Evolutionary conservation across 2,797 vertebrate genomes (phyloP).

Genomic region (Silurus aristotelis): DNA sequence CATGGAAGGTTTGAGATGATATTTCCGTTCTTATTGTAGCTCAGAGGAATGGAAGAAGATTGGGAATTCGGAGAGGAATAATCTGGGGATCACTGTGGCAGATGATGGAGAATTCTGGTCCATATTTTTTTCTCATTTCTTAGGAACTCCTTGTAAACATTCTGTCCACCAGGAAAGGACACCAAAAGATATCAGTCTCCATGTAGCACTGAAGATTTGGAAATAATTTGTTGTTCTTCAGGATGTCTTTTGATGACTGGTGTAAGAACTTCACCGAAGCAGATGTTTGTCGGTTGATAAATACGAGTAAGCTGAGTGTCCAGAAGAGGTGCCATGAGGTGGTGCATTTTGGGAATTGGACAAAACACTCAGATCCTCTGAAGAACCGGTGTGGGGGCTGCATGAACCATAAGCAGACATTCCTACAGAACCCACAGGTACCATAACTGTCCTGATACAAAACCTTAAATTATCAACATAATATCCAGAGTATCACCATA

Average conservation of each 20-base stretch:
- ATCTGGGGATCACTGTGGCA: constrained; percentile 81
- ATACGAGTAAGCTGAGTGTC: constrained; percentile 82
- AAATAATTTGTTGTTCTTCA: constrained; percentile 54
- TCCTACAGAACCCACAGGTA: constrained; percentile 94
- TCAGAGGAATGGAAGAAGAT: constrained; percentile 92
- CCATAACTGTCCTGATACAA: neutral
- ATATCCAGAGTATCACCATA: neutral
- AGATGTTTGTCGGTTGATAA: constrained; percentile 86
- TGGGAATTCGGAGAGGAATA: constrained; percentile 76
- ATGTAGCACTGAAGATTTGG: neutral
- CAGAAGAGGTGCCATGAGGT: constrained; percentile 85
- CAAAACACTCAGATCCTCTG: constrained; percentile 78
- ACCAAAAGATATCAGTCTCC: neutral
- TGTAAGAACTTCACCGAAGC: constrained; percentile 86
- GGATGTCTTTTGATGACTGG: constrained; percentile 94
- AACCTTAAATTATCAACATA: neutral
- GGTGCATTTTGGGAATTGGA: constrained; percentile 82
- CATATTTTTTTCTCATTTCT: constrained; percentile 54
- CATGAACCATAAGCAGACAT: constrained; percentile 83
- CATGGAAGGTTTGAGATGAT: neutral
- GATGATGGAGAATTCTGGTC: constrained; percentile 97
- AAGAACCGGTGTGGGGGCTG: constrained; percentile 89
- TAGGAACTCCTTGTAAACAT: neutral
- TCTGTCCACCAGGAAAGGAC: neutral
- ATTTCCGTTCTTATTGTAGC: constrained; percentile 63